Base-by-base conservation (phyloP, 2,888 invertebrate species). In the Celastrina argiolus region DNA sequence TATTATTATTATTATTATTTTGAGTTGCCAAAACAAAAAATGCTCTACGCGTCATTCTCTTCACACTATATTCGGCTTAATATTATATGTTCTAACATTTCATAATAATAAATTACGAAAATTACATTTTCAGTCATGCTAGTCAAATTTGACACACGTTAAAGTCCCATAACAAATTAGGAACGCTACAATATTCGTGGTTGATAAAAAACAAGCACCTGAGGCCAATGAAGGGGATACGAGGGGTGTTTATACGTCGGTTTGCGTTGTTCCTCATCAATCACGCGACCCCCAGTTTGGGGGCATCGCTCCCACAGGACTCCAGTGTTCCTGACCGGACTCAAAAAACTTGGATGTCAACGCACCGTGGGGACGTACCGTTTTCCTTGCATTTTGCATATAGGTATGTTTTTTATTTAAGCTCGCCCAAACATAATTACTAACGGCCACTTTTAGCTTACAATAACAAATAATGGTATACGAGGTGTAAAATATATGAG, bases 251-350 rank as follows among this genome's bases (percentile, higher is more conserved):
- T 85, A 87, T 84, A 82, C 79, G 81, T 74, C 78, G 77, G 81
- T 81, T 81, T 81, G 80, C 78, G 79, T 77, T 76, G 78, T 75
- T 80, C 78, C 80, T 81, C 88, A 90, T 90, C 87, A 88, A 90
- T 90, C 90, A 89, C 87, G 72, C 74, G 74, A 74, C 74, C 78
- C 77, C 80, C 80, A 76, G 81, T 85, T 88, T 88, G 79, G 80
- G 81, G 79, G 77, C 79, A 83, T 81, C 80, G 79, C 76, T 81
- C 87, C 84, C 87, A 65, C 42, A 39, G 39, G 61, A 22, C 31
- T 16, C 18, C 7, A 16, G 5, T 61, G 61, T 61, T 39, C 39
- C 61, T 39, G 34, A 61, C 61, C 61, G 39, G 61, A 22, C 61
- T 61, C 61, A 61, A 61, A 61, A 61, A 61, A 61, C 36, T 61